phyloP scores from a whole-genome alignment of 1,140 invertebrate species.

The Dryas iulia region DNA sequence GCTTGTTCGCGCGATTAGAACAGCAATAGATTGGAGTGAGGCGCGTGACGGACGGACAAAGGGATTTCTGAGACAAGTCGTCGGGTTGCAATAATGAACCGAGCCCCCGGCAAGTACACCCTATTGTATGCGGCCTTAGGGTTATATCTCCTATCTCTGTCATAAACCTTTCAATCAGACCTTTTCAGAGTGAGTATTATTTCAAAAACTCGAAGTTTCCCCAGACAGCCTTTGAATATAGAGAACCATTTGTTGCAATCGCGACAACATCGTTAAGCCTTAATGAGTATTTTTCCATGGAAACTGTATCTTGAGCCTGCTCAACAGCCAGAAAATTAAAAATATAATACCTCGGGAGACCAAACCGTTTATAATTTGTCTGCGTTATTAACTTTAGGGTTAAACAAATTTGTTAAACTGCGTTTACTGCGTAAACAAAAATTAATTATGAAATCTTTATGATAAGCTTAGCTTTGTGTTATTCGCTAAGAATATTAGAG shows the following conservation, averaged over 20 bases:
- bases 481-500: not conserved
- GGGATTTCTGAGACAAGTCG: constrained; percentile 44
- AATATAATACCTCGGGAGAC: constrained; percentile 51
- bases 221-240: constrained; percentile 4
- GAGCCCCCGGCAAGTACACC: constrained; percentile 34
- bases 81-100: constrained; percentile 51
- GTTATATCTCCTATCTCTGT: constrained; percentile 43
- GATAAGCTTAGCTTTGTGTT: not conserved
- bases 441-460: constrained; percentile 20
- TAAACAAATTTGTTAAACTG: constrained; percentile 46
- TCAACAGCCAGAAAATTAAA: constrained; percentile 67
- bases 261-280: constrained; percentile 47
- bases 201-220: constrained; percentile 22
- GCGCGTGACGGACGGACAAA: constrained; percentile 58
- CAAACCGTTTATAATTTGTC: constrained; percentile 40
- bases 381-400: constrained; percentile 37
- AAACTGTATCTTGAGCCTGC: constrained; percentile 59
- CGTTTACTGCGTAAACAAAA: constrained; percentile 28
- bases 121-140: constrained; percentile 39
- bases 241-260: constrained; percentile 28
- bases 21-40: constrained; percentile 29
- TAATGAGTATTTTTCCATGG: constrained; percentile 52
- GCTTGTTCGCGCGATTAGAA: not conserved
- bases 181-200: constrained; percentile 29
- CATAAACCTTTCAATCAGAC: constrained; percentile 46